These are phyloP conservation scores for Aviceda cuculoides DNA, from an alignment of 2,797 vertebrate species.

Conservation along the genomic window DNA sequence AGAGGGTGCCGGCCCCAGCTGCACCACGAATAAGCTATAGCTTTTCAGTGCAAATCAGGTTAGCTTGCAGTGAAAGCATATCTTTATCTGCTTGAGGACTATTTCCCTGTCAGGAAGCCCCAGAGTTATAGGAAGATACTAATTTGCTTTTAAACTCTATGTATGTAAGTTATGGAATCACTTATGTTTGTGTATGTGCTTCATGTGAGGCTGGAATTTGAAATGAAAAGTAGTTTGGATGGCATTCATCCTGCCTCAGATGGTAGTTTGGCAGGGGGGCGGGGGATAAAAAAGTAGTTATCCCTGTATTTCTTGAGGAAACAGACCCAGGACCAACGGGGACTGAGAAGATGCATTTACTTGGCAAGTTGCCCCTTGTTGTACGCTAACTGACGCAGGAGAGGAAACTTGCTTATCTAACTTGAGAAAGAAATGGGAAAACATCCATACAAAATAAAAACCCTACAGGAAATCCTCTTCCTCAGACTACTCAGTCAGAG, in stretches of 20 bases:
- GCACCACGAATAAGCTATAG: not conserved
- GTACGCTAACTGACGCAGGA: not conserved
- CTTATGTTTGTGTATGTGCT: not conserved
- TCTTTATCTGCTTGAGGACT: not conserved
- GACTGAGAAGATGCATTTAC: not conserved
- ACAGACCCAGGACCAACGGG: not conserved
- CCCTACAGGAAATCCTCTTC: constrained; percentile 29
- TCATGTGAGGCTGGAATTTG: not conserved
- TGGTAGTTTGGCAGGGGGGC: not conserved
- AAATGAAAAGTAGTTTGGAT: not conserved
- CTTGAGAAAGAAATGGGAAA: not conserved
- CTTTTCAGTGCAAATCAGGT: not conserved
- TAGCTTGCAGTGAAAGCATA: not conserved
- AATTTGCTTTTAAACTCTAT: not conserved
- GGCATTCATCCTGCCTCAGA: not conserved
- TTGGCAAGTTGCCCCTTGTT: not conserved
- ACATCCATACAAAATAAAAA: not conserved
- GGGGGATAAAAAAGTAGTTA: not conserved
- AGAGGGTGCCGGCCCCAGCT: not conserved
- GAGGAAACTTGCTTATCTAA: not conserved
- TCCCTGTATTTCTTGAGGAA: not conserved
- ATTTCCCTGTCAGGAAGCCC: not conserved
- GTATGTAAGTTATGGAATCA: not conserved
- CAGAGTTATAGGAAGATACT: not conserved
- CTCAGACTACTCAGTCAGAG: not conserved